A percentile compares a stretch with the other conserved stretches of the same genome.
phyloP scores from a whole-genome alignment of 2,797 vertebrate genomes.

The Allobates femoralis region DNA sequence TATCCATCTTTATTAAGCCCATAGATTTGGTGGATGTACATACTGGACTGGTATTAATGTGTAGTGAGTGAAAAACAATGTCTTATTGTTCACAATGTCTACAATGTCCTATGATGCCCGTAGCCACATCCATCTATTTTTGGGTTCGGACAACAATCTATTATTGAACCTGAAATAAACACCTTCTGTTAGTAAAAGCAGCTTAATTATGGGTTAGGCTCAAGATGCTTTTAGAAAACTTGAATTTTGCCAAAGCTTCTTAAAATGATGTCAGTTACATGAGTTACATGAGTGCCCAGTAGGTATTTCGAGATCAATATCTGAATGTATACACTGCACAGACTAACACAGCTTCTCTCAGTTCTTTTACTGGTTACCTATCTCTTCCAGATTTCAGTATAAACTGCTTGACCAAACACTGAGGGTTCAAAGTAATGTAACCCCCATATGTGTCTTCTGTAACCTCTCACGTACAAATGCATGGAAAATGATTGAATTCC shows the following conservation, averaged over 20 bases:
- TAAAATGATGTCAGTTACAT: background rate
- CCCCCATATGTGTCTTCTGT: no score
- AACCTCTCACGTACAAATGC: no score
- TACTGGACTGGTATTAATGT: background rate
- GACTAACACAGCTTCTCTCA: no score
- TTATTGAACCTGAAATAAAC: slow-evolving; percentile 50
- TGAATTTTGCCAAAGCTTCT: background rate
- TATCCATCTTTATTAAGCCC: background rate
- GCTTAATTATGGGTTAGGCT: slow-evolving; percentile 42
- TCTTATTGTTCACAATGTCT: background rate
- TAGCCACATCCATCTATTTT: slow-evolving; percentile 51
- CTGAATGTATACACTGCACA: no score
- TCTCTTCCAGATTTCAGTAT: no score
- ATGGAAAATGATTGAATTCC: no score
- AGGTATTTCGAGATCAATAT: no score
- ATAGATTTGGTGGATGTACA: background rate
- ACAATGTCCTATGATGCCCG: background rate
- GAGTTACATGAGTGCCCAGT: background rate
- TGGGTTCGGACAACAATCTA: slow-evolving; percentile 29
- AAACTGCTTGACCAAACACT: no score
- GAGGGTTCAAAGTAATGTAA: no score
- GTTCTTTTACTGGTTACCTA: no score
- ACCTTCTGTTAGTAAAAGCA: slow-evolving; percentile 27
- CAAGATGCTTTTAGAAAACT: background rate
- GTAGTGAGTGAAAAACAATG: background rate